Evolutionary conservation across 2,113 vertebrate species (phyloP), one percentile per base, ranked within the genome.

Genomic region (Channa maculata): DNA sequence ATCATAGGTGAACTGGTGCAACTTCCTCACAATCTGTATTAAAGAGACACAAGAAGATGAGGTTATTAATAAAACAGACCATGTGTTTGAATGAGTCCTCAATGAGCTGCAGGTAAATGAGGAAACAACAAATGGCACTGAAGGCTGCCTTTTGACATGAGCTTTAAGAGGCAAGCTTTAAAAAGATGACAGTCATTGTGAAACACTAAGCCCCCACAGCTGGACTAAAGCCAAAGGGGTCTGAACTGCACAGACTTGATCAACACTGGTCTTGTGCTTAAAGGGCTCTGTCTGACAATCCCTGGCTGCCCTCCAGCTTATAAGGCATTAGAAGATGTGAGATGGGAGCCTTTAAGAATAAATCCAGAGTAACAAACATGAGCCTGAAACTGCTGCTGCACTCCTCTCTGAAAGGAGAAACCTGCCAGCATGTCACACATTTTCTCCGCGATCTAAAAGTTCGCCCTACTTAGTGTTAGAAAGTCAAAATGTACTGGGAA

Each of bases 1-100:
- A 86, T 99, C 96, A 61, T 98, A 98, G 51, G 97, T 97, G 93
- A 98, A 99, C 92, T 99, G 97, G 73, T 98, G 97, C 39, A 99
- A 92, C 88, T 97, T 97, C 92, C 94, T 95, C 88, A 98, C 96
- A 83, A 98, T 94, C 97, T 99, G 72, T 64, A 43, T 70, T 13
- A 1, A n/a, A 51, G 53, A 70, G n/a, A 62, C 14, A 36, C 12
- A 58, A 8, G 3, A 7, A 41, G 6, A 57, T 2, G 36, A 46
- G 51, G n/a, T 72, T 46, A 53, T 73, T 3, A 38, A 39, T 33
- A 51, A 63, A 13, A 43, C 14, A 58, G 34, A 51, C 8, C 60
- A 38, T 8, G 34, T 3, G 10, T 8, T 37, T 52, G 13, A 41
- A n/a, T 12, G 44, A 24, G 24, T 24, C 24, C 24, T 24, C 24